Conservation (phyloP, 2,888 invertebrate species). For the Nomada ruficornis region DNA sequence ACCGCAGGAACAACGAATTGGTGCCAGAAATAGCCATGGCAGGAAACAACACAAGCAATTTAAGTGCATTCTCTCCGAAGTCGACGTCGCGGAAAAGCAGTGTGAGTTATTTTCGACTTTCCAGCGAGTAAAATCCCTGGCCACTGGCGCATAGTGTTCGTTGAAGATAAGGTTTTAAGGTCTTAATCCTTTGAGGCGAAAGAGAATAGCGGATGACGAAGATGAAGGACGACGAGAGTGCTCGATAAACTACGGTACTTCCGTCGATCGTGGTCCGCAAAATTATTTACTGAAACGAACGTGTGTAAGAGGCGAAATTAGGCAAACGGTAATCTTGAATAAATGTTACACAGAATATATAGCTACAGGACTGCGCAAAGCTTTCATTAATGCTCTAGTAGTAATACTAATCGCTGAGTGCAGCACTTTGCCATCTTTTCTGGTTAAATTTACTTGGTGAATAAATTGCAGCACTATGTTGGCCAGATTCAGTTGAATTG, state of each 20-base stretch:
- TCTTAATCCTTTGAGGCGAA: slow-evolving; percentile 67
- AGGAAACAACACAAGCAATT: slow-evolving; percentile 20
- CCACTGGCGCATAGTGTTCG: slow-evolving; percentile 66
- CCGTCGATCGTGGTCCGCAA: slow-evolving; percentile 65
- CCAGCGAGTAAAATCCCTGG: slow-evolving; percentile 1
- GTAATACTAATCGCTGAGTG: too few relatives aligned
- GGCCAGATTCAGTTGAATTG: too few relatives aligned
- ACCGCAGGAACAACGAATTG: neutral
- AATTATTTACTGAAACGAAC: slow-evolving; percentile 59
- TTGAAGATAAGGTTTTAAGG: slow-evolving; percentile 73
- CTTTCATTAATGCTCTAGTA: too few relatives aligned
- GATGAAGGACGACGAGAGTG: slow-evolving; percentile 23
- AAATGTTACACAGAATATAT: too few relatives aligned
- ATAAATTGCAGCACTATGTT: too few relatives aligned
- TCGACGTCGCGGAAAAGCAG: slow-evolving; percentile 4
- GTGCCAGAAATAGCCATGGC: neutral
- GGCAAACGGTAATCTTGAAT: too few relatives aligned
- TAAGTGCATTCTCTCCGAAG: slow-evolving; percentile 2
- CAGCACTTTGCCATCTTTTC: too few relatives aligned
- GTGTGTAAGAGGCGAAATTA: neutral
- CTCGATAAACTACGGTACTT: slow-evolving; percentile 72
- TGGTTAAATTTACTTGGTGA: too few relatives aligned
- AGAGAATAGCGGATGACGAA: slow-evolving; percentile 43
- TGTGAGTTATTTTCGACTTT: slow-evolving; percentile 38
- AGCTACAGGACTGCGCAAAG: too few relatives aligned